Evolutionary conservation across 1,140 invertebrate species (phyloP), one percentile per base, ranked within the genome.

Genomic region (Papilio xuthus): DNA sequence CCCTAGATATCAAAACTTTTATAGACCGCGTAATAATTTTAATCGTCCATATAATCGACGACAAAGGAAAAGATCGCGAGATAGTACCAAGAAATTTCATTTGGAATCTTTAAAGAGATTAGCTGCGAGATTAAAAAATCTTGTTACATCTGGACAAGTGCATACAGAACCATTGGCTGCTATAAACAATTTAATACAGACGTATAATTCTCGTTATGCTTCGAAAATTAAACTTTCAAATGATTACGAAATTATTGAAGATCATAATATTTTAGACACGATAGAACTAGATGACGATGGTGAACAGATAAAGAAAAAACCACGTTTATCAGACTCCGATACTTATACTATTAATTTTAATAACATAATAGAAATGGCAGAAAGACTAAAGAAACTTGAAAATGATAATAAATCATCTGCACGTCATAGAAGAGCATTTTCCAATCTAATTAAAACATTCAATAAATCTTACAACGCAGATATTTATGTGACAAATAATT

Each of bases 201-300:
- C 83, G 9, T 92, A 90, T 63, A 93, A 93, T 77, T 70, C 13
- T 8, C 88, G 81, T 77, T 92, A 88, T 63, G 86, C 85, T 72
- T 73, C 86, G 42, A 87, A 80, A 81, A 26, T 92, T 77, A 80
- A 85, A 32, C 82, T 92, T 12, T 88, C 80, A 42, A 69, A 79
- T n/a, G 73, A 84, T 47, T 87, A 89, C 67, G 87, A 90, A 47
- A 63, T 93, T 28, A 50, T 86, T 56, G 78, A 83, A 53, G 86
- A 88, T 76, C 81, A 86, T 70, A 82, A 79, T 44, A 80, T 90
- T 76, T 78, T 91, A 18, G 89, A 91, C 47, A 91, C 90, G 8
- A 92, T 93, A 76, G 83, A 86, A 42, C 72, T 93, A 32, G 89
- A 91, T 28, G 87, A 90, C 72, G 92, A 90, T 32, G 89, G 88